Base-by-base conservation (phyloP, 2,888 invertebrate genomes). In the Cosmorhoe ocellata region DNA sequence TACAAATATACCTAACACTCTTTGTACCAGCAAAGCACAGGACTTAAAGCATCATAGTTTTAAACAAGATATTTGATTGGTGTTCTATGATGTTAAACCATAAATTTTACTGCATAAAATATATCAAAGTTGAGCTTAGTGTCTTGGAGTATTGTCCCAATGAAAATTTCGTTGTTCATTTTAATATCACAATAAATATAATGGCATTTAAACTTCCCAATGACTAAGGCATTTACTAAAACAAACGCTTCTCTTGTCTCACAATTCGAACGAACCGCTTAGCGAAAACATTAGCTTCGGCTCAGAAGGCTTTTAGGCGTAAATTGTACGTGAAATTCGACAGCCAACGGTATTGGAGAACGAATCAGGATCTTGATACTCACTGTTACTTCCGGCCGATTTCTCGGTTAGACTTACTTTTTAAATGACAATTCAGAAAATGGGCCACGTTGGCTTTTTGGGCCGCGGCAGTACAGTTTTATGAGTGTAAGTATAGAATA, bases 301-400 rank as follows among this genome's bases (percentile, higher is more conserved):
- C 80, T 84, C 81, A 83, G 43, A 83, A 84, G 73, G 85, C 81
- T 83, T 82, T 86, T 78, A 73, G 76, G 73, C 75, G 82, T 76
- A 88, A 89, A 86, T 87, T 85, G 83, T 76, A 81, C 84, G 83
- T 86, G 80, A 89, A 87, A 87, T 86, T 87, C 78, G 79, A 80
- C 76, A 79, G 77, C 66, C 71, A 77, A 72, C 67, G 69, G 74
- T 78, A 58, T 78, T 74, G 65, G 74, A 30, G 39, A 47, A 42
- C 42, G 46, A 52, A 52, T 47, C 46, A 52, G 47, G 42, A 52
- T 52, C 47, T 39, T 47, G 42, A 39, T 47, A 58, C 44, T 53
- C 37, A 47, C 41, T 50, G 52, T 52, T 51, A 47, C 52, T 47
- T 47, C 47, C 42, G 26, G 34, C n/a, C 47, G 39, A 43, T 47